Percentiles rank a stretch among this genome's conserved stretches.
phyloP scores from a whole-genome alignment of 2,888 invertebrate species.

The Serripes groenlandicus region DNA sequence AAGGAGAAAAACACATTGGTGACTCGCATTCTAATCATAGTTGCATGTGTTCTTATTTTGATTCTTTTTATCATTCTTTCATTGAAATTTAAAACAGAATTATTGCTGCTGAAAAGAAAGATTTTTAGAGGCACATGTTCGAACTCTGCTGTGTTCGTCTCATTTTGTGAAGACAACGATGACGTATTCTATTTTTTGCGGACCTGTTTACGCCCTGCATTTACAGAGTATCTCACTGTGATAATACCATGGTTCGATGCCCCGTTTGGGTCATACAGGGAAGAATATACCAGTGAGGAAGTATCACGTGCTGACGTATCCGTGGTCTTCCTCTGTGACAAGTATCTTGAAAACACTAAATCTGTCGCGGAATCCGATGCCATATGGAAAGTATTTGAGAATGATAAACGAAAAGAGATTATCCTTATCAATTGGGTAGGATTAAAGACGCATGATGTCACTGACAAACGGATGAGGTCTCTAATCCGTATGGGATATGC shows the following conservation, averaged over 20 bases:
- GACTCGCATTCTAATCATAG: not conserved
- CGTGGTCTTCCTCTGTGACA: constrained; percentile 13
- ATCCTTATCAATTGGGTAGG: constrained; percentile 9
- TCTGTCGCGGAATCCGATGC: constrained; percentile 7
- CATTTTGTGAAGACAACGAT: constrained; percentile 17
- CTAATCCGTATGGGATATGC: no score
- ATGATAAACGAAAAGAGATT: constrained; percentile 4
- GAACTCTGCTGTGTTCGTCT: constrained; percentile 6
- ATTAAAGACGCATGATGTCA: not conserved
- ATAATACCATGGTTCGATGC: constrained; percentile 1
- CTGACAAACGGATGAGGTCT: not conserved
- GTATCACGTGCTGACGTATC: not conserved
- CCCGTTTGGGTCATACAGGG: not conserved
- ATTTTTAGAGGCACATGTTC: not conserved
- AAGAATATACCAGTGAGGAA: not conserved
- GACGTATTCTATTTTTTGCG: not conserved
- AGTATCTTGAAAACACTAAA: not conserved
- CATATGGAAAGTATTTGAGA: constrained; percentile 24
- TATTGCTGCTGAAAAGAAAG: constrained; percentile 10
- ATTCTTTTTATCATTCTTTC: not conserved
- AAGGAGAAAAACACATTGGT: not conserved
- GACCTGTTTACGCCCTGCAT: not conserved
- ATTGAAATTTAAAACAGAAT: not conserved
- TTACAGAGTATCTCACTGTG: not conserved
- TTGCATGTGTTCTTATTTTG: not conserved